Evolutionary conservation across 2,113 vertebrate species (phyloP).

Genomic region (Nesoenas mayeri): DNA sequence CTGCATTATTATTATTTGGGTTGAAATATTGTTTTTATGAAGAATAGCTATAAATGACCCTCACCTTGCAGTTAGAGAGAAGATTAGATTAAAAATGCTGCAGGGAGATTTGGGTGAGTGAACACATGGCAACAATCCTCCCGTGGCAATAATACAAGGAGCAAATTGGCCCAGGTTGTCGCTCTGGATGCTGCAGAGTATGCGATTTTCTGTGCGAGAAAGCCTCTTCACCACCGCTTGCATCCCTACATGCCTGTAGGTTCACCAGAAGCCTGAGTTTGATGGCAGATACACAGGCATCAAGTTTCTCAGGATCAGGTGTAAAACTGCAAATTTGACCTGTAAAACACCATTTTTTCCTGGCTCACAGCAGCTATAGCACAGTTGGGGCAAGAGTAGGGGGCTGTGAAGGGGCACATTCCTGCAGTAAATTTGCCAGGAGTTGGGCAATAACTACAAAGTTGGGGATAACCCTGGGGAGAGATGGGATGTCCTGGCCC

Average conservation of each 20-base stretch:
- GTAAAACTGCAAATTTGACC: background rate
- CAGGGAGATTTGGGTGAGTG: slow-evolving; percentile 27
- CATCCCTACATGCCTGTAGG: accelerated
- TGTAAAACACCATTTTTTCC: background rate
- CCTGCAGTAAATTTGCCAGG: background rate
- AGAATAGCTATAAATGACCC: slow-evolving; percentile 61
- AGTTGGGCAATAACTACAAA: background rate
- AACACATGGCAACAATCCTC: background rate
- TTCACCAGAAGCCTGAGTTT: background rate
- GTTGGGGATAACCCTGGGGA: background rate
- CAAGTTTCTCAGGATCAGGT: background rate
- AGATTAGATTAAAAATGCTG: slow-evolving; percentile 68
- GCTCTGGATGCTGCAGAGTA: background rate
- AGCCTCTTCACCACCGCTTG: background rate
- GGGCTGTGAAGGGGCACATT: background rate
- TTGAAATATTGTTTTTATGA: slow-evolving; percentile 51
- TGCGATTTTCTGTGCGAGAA: background rate
- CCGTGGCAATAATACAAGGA: background rate
- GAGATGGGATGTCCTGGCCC: background rate
- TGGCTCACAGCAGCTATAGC: background rate
- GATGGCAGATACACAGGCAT: background rate
- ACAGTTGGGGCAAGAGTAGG: background rate
- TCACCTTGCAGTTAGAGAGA: slow-evolving; percentile 33
- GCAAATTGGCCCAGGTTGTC: background rate
- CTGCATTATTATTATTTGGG: slow-evolving; percentile 33